These are phyloP conservation scores for Oryzias curvinotus DNA, from an alignment of 2,113 vertebrate genomes.

Conservation along the genomic window DNA sequence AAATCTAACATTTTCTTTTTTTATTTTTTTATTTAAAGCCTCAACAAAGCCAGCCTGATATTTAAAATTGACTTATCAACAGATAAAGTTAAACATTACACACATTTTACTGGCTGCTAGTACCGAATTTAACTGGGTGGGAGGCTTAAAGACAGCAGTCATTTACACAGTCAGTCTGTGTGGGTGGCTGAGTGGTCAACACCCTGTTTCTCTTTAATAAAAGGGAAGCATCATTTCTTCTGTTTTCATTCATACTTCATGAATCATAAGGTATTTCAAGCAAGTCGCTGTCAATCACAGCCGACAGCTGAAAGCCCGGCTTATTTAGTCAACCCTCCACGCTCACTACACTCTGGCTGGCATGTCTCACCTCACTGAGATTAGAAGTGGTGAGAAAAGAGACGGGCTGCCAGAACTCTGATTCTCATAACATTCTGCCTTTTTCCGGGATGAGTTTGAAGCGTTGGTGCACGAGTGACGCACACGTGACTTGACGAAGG, in stretches of 20 bases:
- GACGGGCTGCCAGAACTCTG: constrained; percentile 16
- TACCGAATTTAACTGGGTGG: constrained; percentile 39
- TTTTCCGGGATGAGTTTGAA: constrained; percentile 6
- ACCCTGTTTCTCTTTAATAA: constrained; percentile 35
- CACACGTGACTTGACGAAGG: constrained; percentile 48
- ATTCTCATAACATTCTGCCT: constrained; percentile 1
- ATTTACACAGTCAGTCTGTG: constrained; percentile 45
- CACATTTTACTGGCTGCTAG: constrained; percentile 47
- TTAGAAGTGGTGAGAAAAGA: not conserved
- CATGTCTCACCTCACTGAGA: constrained; percentile 21
- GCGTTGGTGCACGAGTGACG: constrained; percentile 23
- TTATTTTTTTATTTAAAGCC: constrained; percentile 6
- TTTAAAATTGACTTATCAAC: constrained; percentile 27
- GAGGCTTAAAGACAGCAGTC: constrained; percentile 36
- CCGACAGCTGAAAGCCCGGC: constrained; percentile 60
- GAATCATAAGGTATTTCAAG: constrained; percentile 51
- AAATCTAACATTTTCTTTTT: constrained; percentile 1
- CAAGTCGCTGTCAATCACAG: constrained; percentile 56
- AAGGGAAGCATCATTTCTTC: constrained; percentile 47
- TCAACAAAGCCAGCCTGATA: constrained; percentile 2
- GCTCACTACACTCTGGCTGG: constrained; percentile 19
- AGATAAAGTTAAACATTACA: constrained; percentile 60
- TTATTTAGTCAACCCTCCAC: constrained; percentile 44
- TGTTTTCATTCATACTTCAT: constrained; percentile 47
- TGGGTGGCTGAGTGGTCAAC: constrained; percentile 65